A percentile compares a stretch with the other conserved stretches of the same genome.
Conservation (phyloP, 2,888 invertebrate genomes). For the Asteroscopus sphinx region DNA sequence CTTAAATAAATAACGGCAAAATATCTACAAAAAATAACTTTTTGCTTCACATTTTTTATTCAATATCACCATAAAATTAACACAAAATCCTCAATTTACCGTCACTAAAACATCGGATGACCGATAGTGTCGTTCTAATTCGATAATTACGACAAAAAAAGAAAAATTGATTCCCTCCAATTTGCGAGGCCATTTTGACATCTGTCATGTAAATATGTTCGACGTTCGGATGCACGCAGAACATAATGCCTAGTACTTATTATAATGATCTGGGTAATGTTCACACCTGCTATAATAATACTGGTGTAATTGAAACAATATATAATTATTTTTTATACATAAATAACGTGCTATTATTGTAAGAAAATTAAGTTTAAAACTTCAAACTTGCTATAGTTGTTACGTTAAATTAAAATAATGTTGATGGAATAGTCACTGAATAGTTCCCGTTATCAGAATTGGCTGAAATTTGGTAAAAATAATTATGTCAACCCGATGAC, state of each 20-base stretch:
- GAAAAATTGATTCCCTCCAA: constrained; percentile 51
- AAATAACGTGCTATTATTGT: neutral
- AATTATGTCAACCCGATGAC: too few relatives aligned
- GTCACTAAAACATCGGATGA: constrained; percentile 27
- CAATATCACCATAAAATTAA: constrained; percentile 23
- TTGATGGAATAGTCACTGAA: too few relatives aligned
- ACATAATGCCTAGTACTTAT: constrained; percentile 40
- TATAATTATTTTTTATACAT: neutral
- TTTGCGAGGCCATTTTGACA: constrained; percentile 45
- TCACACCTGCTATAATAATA: constrained; percentile 37
- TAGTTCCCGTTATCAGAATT: too few relatives aligned
- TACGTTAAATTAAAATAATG: too few relatives aligned
- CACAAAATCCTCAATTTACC: constrained; percentile 31
- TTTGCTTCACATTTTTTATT: constrained; percentile 31
- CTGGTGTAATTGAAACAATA: constrained; percentile 38
- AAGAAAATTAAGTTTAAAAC: neutral
- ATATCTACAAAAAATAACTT: constrained; percentile 10
- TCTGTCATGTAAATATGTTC: constrained; percentile 42
- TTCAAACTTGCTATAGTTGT: neutral
- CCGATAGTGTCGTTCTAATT: constrained; percentile 43
- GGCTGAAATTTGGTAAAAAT: too few relatives aligned
- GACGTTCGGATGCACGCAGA: constrained; percentile 37
- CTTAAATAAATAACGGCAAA: constrained; percentile 27
- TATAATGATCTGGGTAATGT: constrained; percentile 32
- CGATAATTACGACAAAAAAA: constrained; percentile 38